These are phyloP conservation scores for Dermochelys coriacea DNA, from an alignment of 2,797 vertebrate genomes.

Conservation along the genomic window DNA sequence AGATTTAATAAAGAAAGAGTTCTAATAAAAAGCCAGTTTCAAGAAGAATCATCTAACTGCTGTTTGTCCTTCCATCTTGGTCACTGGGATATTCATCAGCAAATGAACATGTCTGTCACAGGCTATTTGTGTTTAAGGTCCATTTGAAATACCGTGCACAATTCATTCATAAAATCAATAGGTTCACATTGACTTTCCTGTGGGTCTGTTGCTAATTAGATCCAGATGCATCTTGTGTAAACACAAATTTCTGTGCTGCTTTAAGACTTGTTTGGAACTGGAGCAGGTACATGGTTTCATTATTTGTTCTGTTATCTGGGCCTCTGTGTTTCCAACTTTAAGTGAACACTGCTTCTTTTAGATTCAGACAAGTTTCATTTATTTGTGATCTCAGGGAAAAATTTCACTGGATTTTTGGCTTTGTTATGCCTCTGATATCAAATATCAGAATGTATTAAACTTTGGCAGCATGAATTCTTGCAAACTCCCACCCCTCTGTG, in stretches of 20 bases:
- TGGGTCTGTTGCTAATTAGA: not conserved
- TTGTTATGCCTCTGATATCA: not conserved
- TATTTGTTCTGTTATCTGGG: not conserved
- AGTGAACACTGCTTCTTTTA: not conserved
- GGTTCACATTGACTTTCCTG: not conserved
- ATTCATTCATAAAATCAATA: conserved; percentile 38
- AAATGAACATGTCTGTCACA: conserved; percentile 8
- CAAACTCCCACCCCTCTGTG: not conserved
- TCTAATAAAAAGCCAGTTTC: not conserved
- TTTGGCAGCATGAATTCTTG: not conserved
- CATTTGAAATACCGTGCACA: not conserved
- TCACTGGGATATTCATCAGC: not conserved
- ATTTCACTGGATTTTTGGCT: not conserved
- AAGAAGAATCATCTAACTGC: not conserved
- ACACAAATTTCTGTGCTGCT: not conserved
- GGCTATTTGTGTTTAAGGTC: not conserved
- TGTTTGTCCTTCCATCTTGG: not conserved
- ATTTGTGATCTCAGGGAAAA: not conserved
- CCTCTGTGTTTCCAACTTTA: not conserved
- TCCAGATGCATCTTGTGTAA: not conserved
- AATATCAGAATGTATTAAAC: not conserved
- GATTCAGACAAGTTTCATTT: not conserved
- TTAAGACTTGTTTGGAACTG: not conserved
- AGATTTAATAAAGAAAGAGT: not conserved
- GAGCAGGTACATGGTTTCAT: not conserved